Base-by-base conservation (phyloP, 2,113 vertebrate genomes). In the Catharus fuscescens region DNA sequence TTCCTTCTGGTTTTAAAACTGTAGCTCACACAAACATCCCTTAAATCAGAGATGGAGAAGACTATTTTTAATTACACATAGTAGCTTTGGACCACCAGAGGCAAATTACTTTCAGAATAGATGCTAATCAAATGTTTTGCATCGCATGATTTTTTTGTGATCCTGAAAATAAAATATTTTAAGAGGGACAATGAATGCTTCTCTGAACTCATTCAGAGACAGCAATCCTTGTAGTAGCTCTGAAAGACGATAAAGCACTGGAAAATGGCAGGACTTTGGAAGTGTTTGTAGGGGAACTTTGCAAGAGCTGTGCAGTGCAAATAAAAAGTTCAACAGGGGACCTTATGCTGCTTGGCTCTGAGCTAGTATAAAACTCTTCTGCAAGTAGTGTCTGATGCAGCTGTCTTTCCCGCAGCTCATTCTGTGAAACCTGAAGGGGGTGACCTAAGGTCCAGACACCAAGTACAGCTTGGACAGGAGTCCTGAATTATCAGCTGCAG, bases 1-100 rank as follows among this genome's bases (percentile, higher is more conserved):
- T 96, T 88, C 91, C 66, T 38, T 80, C 87, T 74, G 73, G 44
- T 92, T 95, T 92, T 72, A 90, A 96, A 93, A 87, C 50, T 85
- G 66, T 82, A 89, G 70, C n/a, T 64, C 81, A 40, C 71, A 62
- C 70, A 93, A 90, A 80, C 62, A 54, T 78, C 48, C 36, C 70
- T 71, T 79, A 93, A 92, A 93, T 91, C 66, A 90, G 89, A 78
- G 44, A 53, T 38, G 23, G 40, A 84, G 88, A 95, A 69, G 18
- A 88, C 14, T 85, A 12, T 81, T 93, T 90, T 93, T 87, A 93
- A 93, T 93, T 92, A 77, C 77, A 60, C 19, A 5, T 45, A 65
- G 56, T 74, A 64, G 9, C 14, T 80, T 80, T 76, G 54, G 21
- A 16, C 31, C 54, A 66, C 6, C 18, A 8, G 53, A 64, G 36